Evolutionary conservation across 2,888 invertebrate species (phyloP), one percentile per base, ranked within the genome.

Genomic region (Loripinus fragilis): DNA sequence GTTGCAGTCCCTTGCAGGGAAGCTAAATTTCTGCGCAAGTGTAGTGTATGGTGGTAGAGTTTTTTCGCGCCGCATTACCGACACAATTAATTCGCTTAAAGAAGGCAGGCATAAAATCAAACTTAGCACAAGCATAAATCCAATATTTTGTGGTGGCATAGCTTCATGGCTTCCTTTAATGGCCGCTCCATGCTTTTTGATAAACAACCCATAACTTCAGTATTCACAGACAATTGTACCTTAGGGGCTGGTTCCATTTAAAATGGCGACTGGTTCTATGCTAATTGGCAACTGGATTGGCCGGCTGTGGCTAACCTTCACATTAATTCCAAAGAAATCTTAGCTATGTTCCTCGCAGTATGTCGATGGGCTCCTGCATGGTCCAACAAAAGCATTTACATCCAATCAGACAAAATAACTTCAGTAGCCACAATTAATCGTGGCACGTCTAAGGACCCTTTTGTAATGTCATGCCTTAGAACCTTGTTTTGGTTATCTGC

Each of bases 401-500:
- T 73, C 23, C 69, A 45, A 10, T 69, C 71, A 15, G 77, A 78
- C 23, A 73, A 78, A 41, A 25, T 41, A 1, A 42, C 67, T 20
- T 74, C 78, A 33, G 78, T 74, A 8, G 30, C 20, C 10, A 66
- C 71, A 20, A 42, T 78, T 20, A 74, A 78, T 33, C 74, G 65
- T 23, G 74, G 74, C 30, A 48, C 71, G 7, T 78, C 70, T 2
- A 17, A 23, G 0, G 74, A 74, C 35, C 30, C 17, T 0, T 33
- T n/a, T 12, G 23, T 78, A 10, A 67, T 74, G 71, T 8, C 30
- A 12, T 74, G 42, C 35, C 38, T 78, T 8, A 17, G 74, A 28
- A 15, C 42, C n/a, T 42, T 71, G n/a, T 78, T 78, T 41, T 78
- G 78, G 74, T 28, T 78, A n/a, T 74, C 74, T 7, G 74, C 74